A percentile compares a stretch with the other conserved stretches of the same genome.
These are phyloP conservation scores for Noctua pronuba DNA, from an alignment of 2,888 invertebrate genomes.

Conservation along the genomic window DNA sequence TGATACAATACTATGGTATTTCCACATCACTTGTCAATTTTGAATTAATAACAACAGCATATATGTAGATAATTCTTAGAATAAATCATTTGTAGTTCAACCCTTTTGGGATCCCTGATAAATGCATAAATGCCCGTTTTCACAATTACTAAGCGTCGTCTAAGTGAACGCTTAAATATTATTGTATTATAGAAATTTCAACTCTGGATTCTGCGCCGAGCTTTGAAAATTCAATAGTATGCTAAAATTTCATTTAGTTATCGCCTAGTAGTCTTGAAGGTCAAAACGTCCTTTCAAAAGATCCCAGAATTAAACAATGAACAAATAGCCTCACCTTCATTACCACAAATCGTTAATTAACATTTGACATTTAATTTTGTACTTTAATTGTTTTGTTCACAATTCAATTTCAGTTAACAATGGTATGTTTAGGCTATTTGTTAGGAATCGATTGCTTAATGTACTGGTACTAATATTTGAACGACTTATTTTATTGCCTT, in stretches of 20 bases:
- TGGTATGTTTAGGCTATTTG: not conserved
- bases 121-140: not conserved
- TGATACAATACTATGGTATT: constrained; percentile 18
- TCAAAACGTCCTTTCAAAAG: not conserved
- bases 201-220: not conserved
- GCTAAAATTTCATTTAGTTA: not conserved
- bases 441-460: not conserved
- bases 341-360: constrained; percentile 11
- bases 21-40: constrained; percentile 26
- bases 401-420: constrained; percentile 6
- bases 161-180: not conserved
- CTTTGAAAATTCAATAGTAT: not conserved
- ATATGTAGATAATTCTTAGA: not conserved
- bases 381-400: not conserved
- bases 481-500: not conserved
- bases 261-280: not conserved
- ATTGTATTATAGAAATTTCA: not conserved
- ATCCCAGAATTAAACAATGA: constrained; percentile 24
- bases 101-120: not conserved
- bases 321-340: not conserved
- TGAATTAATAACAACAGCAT: not conserved
- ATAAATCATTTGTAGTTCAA: not conserved
- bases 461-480: not conserved
- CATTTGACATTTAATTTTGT: constrained; percentile 8
- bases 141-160: not conserved